Percentiles rank a stretch among this genome's conserved stretches.
Conservation (phyloP, 1,140 invertebrate genomes). For the Aphis craccivora region DNA sequence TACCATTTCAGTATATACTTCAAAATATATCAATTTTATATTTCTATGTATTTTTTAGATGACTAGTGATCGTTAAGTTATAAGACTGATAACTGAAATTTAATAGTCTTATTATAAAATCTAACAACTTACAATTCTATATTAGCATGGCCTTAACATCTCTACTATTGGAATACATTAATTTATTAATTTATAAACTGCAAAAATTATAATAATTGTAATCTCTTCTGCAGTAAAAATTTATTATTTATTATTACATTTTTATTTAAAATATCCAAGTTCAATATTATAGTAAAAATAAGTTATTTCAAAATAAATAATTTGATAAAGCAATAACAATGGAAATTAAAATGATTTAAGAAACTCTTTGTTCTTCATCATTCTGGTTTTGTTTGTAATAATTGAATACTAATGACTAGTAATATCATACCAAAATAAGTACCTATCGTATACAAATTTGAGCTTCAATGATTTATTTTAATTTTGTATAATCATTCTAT, state of each 20-base stretch:
- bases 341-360: too few species aligned
- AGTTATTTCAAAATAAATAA: too few species aligned
- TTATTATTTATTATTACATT: too few species aligned
- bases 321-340: too few species aligned
- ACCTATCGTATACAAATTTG: background rate
- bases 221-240: too few species aligned
- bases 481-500: background rate
- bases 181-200: background rate
- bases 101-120: background rate
- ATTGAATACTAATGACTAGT: too few species aligned
- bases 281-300: too few species aligned
- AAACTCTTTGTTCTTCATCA: too few species aligned
- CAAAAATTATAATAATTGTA: too few species aligned
- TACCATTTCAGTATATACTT: background rate
- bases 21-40: background rate
- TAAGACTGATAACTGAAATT: background rate
- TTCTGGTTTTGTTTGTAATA: too few species aligned
- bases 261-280: too few species aligned
- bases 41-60: background rate
- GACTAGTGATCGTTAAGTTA: background rate
- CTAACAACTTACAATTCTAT: background rate
- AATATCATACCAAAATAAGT: background rate
- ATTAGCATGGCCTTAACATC: background rate
- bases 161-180: background rate
- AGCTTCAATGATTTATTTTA: background rate